Evolutionary conservation across 1,140 invertebrate species (phyloP), one percentile per base, ranked within the genome.

Genomic region (Hycleus cichorii): DNA sequence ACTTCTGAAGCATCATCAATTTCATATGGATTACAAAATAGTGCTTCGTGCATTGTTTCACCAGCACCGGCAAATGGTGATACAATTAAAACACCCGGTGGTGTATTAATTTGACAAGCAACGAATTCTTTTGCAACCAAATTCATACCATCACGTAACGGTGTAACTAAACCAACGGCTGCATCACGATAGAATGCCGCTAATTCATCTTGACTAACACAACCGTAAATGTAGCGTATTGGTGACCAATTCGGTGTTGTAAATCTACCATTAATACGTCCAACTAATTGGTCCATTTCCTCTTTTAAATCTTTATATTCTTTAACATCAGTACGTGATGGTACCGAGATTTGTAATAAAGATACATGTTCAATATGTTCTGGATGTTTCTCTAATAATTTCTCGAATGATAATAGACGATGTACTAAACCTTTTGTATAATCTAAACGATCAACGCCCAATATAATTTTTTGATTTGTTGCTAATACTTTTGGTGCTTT

Each of bases 81-180:
- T 2, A 95, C 83, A 44, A 95, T 90, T 4, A 95, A 73, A 0
- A 95, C 91, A 5, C 92, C 92, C 0, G 91, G 90, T 0, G 89
- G 84, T 9, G 83, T 83, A 60, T 91, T 90, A 6, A 93, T 93
- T 74, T 94, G 91, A 69, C 91, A 94, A 4, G 91, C 91, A 2
- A 94, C 91, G 68, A 92, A 95, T 73, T 95, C 92, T 74, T 95
- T 95, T 4, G 91, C 91, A 1, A 95, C 91, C 44, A 95, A 77
- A 76, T 95, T 95, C 92, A 95, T 95, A 45, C 92, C 92, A 71
- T 95, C 92, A 44, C 91, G 76, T 0, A 94, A 73, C 0, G 91
- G 91, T 0, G 91, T 93, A 0, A 95, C 91, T 11, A 94, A 72
- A 12, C 88, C 90, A 0, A 95, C 90, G 0, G 89, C 85, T 0